phyloP scores from a whole-genome alignment of 2,888 invertebrate species.

The Clivina fossor region DNA sequence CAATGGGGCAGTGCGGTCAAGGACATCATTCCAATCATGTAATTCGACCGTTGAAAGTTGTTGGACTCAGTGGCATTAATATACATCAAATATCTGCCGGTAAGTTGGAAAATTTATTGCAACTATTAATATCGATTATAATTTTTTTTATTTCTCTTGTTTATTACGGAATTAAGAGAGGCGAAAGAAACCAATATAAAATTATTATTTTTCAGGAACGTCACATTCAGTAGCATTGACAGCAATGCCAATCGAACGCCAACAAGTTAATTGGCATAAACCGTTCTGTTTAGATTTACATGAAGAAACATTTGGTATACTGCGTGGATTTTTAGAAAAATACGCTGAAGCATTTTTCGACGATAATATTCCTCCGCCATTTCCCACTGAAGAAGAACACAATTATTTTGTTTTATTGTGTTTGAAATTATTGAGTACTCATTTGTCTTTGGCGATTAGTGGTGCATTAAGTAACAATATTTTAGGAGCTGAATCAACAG shows the following conservation, averaged over 20 bases:
- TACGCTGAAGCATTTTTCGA: constrained; percentile 58
- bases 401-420: constrained; percentile 60
- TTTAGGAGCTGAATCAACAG: constrained; percentile 58
- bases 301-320: constrained; percentile 59
- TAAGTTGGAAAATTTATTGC: constrained; percentile 11
- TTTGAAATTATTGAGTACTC: constrained; percentile 59
- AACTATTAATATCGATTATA: not conserved
- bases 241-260: constrained; percentile 53
- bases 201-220: constrained; percentile 50
- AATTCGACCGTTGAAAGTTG: constrained; percentile 58
- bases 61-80: constrained; percentile 57
- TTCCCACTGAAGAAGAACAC: constrained; percentile 55
- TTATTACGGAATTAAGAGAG: too few relatives aligned
- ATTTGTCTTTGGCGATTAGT: constrained; percentile 60
- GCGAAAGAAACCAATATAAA: too few relatives aligned
- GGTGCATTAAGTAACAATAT: constrained; percentile 55
- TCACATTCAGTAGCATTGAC: constrained; percentile 67
- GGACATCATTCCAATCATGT: constrained; percentile 63
- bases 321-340: constrained; percentile 59
- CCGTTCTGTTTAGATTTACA: constrained; percentile 65
- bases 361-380: constrained; percentile 54
- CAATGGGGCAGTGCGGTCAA: constrained; percentile 67
- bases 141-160: constrained; percentile 7
- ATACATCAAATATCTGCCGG: constrained; percentile 66
- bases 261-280: constrained; percentile 59